phyloP scores from a whole-genome alignment of 2,888 invertebrate genomes.

The Uloborus plumipes region DNA sequence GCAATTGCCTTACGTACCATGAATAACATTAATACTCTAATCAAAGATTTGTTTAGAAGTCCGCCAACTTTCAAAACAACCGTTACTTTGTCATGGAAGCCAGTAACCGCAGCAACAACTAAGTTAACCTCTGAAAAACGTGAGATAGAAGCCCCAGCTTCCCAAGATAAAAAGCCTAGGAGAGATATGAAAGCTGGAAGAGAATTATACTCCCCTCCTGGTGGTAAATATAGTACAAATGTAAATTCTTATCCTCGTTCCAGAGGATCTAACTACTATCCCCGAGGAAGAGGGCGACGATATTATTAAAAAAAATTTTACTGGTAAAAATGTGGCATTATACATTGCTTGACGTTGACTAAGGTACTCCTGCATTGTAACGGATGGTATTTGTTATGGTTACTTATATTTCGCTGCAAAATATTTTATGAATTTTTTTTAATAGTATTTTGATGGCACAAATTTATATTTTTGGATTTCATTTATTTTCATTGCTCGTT shows the following conservation, averaged over 20 bases:
- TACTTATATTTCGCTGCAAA: no score
- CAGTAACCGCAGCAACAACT: constrained; percentile 19
- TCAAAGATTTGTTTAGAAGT: constrained; percentile 93
- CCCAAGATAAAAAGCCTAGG: constrained; percentile 29
- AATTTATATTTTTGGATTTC: no score
- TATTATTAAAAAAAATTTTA: constrained; percentile 30
- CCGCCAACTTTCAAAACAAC: constrained; percentile 89
- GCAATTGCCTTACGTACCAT: constrained; percentile 86
- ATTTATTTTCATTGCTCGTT: no score
- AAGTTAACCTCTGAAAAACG: constrained; percentile 45
- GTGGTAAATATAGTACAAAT: constrained; percentile 66
- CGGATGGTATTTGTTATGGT: no score
- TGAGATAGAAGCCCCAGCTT: constrained; percentile 1
- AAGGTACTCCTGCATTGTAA: no score
- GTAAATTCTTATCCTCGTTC: constrained; percentile 32
- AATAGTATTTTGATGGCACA: no score
- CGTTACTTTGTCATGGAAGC: constrained; percentile 66
- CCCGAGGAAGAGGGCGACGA: constrained; percentile 51
- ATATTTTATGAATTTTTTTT: no score
- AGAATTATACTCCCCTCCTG: constrained; percentile 66
- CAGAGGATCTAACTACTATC: constrained; percentile 17
- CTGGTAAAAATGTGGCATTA: no score
- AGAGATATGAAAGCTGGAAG: constrained; percentile 50
- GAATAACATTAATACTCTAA: constrained; percentile 90
- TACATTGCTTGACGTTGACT: no score